phyloP scores from a whole-genome alignment of 2,888 invertebrate genomes.

The Apocheima hispidaria region DNA sequence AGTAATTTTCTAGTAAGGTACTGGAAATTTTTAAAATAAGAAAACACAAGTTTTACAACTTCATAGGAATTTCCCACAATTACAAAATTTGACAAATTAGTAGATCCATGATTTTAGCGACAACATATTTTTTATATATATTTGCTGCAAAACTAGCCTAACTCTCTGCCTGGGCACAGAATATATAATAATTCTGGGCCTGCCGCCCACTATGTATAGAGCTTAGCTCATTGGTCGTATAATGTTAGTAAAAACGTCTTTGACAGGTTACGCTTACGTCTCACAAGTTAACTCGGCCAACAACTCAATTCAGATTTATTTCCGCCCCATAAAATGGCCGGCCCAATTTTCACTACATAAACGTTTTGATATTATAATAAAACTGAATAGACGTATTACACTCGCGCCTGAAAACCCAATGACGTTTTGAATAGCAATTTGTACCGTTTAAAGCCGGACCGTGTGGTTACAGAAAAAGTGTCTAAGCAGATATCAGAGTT shows the following conservation, averaged over 20 bases:
- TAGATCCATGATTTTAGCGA: too few relatives aligned
- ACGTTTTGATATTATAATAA: slow-evolving; percentile 59
- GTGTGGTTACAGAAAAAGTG: slow-evolving; percentile 30
- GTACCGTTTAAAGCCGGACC: slow-evolving; percentile 61
- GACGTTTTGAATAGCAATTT: slow-evolving; percentile 70
- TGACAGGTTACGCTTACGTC: not conserved
- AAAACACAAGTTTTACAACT: too few relatives aligned
- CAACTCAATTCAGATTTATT: slow-evolving; percentile 27
- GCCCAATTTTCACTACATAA: slow-evolving; percentile 52
- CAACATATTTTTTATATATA: too few relatives aligned
- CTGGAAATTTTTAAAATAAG: too few relatives aligned
- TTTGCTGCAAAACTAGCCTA: too few relatives aligned
- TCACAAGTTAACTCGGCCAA: not conserved
- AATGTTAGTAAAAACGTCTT: not conserved
- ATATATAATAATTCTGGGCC: too few relatives aligned
- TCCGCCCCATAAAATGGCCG: slow-evolving; percentile 26
- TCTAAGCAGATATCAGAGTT: not conserved
- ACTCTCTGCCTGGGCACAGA: too few relatives aligned
- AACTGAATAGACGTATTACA: slow-evolving; percentile 53
- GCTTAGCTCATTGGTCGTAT: too few relatives aligned
- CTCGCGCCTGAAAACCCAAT: slow-evolving; percentile 62
- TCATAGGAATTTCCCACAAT: too few relatives aligned
- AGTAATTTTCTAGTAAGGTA: too few relatives aligned
- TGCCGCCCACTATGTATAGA: not conserved
- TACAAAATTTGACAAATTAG: too few relatives aligned